A percentile compares a stretch with the other conserved stretches of the same genome.
Conservation (phyloP, 2,888 invertebrate genomes). For the Kuschelorhynchus macadamiae region DNA sequence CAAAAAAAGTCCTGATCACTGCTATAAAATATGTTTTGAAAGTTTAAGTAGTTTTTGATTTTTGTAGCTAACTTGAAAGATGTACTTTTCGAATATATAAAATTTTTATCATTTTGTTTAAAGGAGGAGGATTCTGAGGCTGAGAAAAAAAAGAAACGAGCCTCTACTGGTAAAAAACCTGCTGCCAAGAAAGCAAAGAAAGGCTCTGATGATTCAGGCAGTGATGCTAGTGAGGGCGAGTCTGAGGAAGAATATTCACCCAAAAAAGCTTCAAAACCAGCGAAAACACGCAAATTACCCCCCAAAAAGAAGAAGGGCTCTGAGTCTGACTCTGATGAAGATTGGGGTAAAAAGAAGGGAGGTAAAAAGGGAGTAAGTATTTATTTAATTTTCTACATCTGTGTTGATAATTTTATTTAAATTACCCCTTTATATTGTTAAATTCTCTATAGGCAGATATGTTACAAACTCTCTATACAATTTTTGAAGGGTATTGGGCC, state of each 20-base stretch:
- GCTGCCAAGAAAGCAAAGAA: conserved; percentile 70
- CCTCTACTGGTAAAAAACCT: conserved; percentile 71
- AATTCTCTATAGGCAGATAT: too few relatives aligned
- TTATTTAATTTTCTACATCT: too few relatives aligned
- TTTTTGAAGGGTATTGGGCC: too few relatives aligned
- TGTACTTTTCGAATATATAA: too few relatives aligned
- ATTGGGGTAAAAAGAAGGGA: conserved; percentile 77
- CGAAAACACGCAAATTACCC: conserved; percentile 71
- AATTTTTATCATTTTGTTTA: conserved; percentile 21
- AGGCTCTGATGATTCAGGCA: conserved; percentile 69
- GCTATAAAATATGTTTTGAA: too few relatives aligned
- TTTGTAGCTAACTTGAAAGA: too few relatives aligned
- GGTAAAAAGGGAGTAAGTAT: conserved; percentile 66
- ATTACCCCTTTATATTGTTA: too few relatives aligned
- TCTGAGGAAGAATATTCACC: conserved; percentile 76
- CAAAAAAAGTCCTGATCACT: background rate
- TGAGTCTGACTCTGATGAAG: conserved; percentile 78
- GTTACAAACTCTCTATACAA: too few relatives aligned
- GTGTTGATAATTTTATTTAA: too few relatives aligned
- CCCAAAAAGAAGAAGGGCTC: conserved; percentile 80
- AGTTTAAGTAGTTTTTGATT: too few relatives aligned
- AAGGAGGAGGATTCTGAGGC: conserved; percentile 65
- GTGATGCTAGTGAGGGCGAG: conserved; percentile 71
- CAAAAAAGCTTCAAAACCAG: conserved; percentile 72
- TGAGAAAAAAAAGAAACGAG: conserved; percentile 74